Evolutionary conservation across 2,113 vertebrate genomes (phyloP).

Genomic region (Myxocyprinus asiaticus): DNA sequence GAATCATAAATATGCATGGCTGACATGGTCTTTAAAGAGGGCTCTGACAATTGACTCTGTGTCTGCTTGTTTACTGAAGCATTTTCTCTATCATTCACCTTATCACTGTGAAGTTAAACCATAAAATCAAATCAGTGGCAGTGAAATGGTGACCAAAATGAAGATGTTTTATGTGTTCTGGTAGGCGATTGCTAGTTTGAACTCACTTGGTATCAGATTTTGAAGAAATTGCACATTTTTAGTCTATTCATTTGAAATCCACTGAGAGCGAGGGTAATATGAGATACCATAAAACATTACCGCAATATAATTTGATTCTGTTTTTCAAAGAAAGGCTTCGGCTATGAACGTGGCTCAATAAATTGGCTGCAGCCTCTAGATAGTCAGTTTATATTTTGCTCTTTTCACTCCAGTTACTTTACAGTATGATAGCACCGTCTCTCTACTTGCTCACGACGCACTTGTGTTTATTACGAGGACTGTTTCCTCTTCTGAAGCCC

Average conservation of each 20-base stretch:
- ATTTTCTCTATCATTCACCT: constrained; percentile 18
- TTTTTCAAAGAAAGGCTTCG: not conserved
- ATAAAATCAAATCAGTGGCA: constrained; percentile 28
- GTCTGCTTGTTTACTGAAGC: constrained; percentile 33
- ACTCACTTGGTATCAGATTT: constrained; percentile 21
- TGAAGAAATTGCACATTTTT: constrained; percentile 15
- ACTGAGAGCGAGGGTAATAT: not conserved
- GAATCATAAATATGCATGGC: constrained; percentile 28
- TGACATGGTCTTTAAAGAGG: constrained; percentile 26
- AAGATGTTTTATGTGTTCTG: constrained; percentile 9
- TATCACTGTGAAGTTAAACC: not conserved
- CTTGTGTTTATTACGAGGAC: constrained; percentile 9
- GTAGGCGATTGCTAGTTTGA: not conserved
- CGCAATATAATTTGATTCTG: constrained; percentile 23
- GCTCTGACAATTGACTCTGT: constrained; percentile 34
- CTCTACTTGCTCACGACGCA: not conserved
- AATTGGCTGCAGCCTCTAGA: not conserved
- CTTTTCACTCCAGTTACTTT: constrained; percentile 19
- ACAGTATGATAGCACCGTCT: not conserved
- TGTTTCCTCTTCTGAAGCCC: constrained; percentile 47
- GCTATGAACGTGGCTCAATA: not conserved
- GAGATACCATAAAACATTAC: not conserved
- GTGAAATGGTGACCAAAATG: not conserved
- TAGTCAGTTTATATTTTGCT: constrained; percentile 22
- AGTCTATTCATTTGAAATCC: constrained; percentile 28